Base-by-base conservation (phyloP, 2,888 invertebrate species). In the Caenorhabditis sinica region DNA sequence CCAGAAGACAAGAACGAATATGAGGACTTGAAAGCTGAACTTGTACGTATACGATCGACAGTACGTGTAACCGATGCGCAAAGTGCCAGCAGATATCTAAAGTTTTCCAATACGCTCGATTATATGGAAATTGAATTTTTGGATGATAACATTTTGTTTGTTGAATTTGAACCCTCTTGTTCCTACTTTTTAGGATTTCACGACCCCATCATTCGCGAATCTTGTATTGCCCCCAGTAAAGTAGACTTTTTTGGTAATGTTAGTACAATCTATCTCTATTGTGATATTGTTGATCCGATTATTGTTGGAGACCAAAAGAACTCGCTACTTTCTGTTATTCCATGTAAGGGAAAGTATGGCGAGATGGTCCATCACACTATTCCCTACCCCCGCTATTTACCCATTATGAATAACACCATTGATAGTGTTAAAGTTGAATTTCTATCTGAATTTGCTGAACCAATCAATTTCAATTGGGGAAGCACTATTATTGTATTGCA, bases 401-500 rank as follows among this genome's bases (percentile, higher is more conserved):
- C 56, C 3, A 56, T 56, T 11, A 56, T 25, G 28, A 56, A 25
- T 11, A 56, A 20, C 23, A 63, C 63, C 23, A 49, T 45, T 17
- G 63, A 63, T 43, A 33, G 23, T 17, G 28, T 65, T 2, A 65
- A 65, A 17, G 40, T 65, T 65, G 65, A 65, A 45, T 25, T 65
- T 2, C 49, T 65, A 13, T 65, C 65, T 36, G 65, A 65, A 65
- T 65, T 65, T 45, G 65, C 45, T 36, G 63, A 63, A 63, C 63
- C 63, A 43, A 63, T 63, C 11, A n/a, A 40, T 43, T 63, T 63
- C 23, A 4, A 63, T 63, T 63, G 65, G 65, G 45, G 65, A 23
- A 65, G 65, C 65, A 65, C 45, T 45, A 45, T 65, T 65, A 25
- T 65, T 65, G 65, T 65, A 45, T 65, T 65, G 45, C 65, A 65